phyloP scores from a whole-genome alignment of 2,797 vertebrate species.

The Chrosomus eos region DNA sequence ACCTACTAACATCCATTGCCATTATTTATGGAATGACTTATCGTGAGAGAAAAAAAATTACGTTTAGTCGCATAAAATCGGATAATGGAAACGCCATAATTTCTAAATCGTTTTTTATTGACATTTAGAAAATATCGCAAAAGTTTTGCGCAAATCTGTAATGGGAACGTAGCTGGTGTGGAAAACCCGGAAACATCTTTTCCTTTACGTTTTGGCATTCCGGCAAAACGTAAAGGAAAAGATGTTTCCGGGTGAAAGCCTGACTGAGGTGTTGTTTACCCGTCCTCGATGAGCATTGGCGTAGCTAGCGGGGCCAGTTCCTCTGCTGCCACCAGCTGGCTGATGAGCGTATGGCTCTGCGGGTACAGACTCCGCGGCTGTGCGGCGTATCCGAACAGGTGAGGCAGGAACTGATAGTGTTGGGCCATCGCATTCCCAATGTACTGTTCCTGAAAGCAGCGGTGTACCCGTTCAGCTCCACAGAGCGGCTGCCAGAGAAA shows the following conservation, averaged over 20 bases:
- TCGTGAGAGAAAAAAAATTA: no score
- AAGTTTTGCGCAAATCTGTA: no score
- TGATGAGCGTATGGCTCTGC: conserved; percentile 91
- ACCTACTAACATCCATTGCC: no score
- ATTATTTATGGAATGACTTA: no score
- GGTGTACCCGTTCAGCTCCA: conserved; percentile 93
- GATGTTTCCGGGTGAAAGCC: not conserved
- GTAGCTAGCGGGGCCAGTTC: conserved; percentile 91
- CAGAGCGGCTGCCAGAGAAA: conserved; percentile 84
- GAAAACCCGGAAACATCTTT: no score
- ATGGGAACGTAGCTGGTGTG: not conserved
- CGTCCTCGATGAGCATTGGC: conserved; percentile 97
- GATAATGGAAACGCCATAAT: no score
- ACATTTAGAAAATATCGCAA: no score
- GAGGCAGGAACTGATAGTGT: conserved; percentile 95
- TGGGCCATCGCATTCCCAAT: conserved; percentile 89
- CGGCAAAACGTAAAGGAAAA: not conserved
- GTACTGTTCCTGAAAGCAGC: conserved; percentile 95
- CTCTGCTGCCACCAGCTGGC: conserved; percentile 92
- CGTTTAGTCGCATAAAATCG: no score
- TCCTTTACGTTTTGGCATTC: no score
- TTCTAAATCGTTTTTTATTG: no score
- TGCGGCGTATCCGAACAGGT: conserved; percentile 91
- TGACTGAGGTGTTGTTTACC: conserved; percentile 76
- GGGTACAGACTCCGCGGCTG: conserved; percentile 90